These are phyloP conservation scores for Xenentodon cancila DNA, from an alignment of 2,797 vertebrate genomes.

Conservation along the genomic window DNA sequence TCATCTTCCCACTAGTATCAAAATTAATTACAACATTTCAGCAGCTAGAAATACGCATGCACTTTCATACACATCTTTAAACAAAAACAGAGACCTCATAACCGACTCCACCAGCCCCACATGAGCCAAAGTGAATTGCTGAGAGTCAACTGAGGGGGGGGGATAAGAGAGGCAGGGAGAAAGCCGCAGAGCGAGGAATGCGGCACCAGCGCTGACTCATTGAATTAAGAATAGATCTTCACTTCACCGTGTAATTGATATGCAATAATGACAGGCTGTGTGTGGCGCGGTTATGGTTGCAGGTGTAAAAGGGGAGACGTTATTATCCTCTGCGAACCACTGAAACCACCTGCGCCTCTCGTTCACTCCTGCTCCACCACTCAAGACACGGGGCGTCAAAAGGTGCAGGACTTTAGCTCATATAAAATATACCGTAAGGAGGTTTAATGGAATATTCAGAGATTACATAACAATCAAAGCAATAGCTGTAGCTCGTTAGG, in stretches of 20 bases:
- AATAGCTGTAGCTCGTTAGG: constrained; percentile 27
- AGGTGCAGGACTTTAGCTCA: constrained; percentile 1
- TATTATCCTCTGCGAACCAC: constrained; percentile 17
- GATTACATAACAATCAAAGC: constrained; percentile 21
- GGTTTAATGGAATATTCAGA: background rate
- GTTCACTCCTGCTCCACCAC: background rate
- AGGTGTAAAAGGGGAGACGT: constrained; percentile 3
- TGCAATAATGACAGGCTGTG: constrained; percentile 59
- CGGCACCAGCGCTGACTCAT: constrained; percentile 72
- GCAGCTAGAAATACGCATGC: background rate
- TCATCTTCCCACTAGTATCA: constrained; percentile 6
- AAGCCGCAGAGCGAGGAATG: constrained; percentile 52
- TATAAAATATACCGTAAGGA: background rate
- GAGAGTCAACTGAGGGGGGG: constrained; percentile 41
- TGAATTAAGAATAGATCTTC: constrained; percentile 76
- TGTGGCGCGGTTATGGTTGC: constrained; percentile 13
- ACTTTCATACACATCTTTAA: constrained; percentile 3
- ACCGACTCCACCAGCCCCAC: constrained; percentile 19
- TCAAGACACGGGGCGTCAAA: constrained; percentile 12
- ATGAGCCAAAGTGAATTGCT: constrained; percentile 38
- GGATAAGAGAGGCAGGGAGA: constrained; percentile 30
- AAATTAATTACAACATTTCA: constrained; percentile 4
- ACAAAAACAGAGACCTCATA: constrained; percentile 27
- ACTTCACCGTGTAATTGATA: constrained; percentile 75
- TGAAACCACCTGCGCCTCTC: constrained; percentile 20